These are phyloP conservation scores for Sebastes hopkinsi DNA, from an alignment of 2,797 vertebrate species.

Conservation along the genomic window DNA sequence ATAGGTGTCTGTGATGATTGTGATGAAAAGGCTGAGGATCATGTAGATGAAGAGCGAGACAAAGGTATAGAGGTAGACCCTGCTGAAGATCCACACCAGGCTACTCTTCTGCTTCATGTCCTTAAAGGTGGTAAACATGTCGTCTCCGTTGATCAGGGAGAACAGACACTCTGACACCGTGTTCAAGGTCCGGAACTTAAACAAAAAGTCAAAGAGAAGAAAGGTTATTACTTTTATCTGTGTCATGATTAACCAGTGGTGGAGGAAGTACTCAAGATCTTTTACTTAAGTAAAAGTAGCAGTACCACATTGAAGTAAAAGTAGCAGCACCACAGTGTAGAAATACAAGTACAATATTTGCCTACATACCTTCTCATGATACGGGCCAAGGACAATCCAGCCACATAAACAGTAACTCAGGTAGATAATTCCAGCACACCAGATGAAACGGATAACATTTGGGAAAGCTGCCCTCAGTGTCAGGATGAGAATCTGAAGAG, in stretches of 20 bases:
- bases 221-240: not conserved
- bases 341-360: not conserved
- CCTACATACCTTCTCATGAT: conserved; percentile 88
- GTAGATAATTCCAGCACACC: conserved; percentile 94
- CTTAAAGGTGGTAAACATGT: conserved; percentile 94
- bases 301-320: too few relatives aligned
- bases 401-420: conserved; percentile 96
- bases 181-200: conserved; percentile 92
- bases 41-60: conserved; percentile 85
- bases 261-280: too few relatives aligned
- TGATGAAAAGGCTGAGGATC: conserved; percentile 85
- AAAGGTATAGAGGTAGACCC: conserved; percentile 88
- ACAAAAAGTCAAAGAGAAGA: not conserved
- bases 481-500: conserved; percentile 90
- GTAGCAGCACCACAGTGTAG: not conserved
- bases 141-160: conserved; percentile 94
- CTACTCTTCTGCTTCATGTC: conserved; percentile 89
- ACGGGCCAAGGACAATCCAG: conserved; percentile 94
- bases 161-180: conserved; percentile 95
- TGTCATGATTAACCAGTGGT: not conserved
- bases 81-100: conserved; percentile 93
- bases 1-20: conserved; percentile 92
- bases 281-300: not conserved
- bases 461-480: conserved; percentile 91
- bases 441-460: conserved; percentile 94